A percentile compares a stretch with the other conserved stretches of the same genome.
These are phyloP conservation scores for Trididemnum miniatum DNA, from an alignment of 23 tunicate species.

Conservation along the genomic window DNA sequence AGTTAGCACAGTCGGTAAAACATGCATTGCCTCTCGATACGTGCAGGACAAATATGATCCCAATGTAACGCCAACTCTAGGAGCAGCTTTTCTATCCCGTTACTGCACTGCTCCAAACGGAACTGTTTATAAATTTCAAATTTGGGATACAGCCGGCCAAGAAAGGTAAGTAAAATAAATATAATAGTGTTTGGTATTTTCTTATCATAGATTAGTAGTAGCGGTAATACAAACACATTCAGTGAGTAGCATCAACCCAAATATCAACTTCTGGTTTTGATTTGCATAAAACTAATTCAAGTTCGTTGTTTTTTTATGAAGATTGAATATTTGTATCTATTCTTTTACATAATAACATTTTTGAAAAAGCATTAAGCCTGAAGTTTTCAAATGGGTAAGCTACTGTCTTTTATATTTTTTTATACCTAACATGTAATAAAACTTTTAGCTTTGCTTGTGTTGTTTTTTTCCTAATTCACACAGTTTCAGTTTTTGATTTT, in stretches of 20 bases:
- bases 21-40: constrained; percentile 28
- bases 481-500: no score
- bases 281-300: no score
- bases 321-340: not conserved
- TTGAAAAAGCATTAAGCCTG: no score
- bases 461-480: no score
- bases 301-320: not conserved
- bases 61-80: not conserved
- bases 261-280: no score
- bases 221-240: not conserved
- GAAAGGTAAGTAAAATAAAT: constrained; percentile 28
- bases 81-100: constrained; percentile 36
- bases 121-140: constrained; percentile 35
- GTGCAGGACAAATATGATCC: constrained; percentile 29
- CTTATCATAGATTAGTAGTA: no score
- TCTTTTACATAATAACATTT: not conserved
- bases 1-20: constrained; percentile 29
- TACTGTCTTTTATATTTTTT: no score
- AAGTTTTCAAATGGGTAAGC: no score
- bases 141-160: constrained; percentile 62
- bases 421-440: no score
- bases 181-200: no score
- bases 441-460: no score
- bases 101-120: constrained; percentile 27
- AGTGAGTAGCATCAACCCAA: not conserved